These are phyloP conservation scores for Apostichopus californicus DNA, from an alignment of 35 echinoderm and acorn worm genomes.

Conservation along the genomic window DNA sequence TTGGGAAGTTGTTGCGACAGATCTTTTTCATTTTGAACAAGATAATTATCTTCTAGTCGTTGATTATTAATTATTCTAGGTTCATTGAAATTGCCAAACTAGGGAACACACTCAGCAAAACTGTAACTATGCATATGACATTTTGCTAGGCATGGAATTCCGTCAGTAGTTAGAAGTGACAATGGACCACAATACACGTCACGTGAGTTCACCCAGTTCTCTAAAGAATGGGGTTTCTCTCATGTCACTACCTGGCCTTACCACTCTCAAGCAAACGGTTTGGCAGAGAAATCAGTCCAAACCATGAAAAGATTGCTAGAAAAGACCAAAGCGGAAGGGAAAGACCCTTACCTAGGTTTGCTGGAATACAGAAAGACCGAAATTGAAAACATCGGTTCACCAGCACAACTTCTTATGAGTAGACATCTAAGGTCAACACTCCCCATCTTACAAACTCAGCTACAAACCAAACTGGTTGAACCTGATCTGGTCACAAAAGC, in stretches of 20 bases:
- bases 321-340: slow-evolving; percentile 7
- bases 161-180: slow-evolving; percentile 39
- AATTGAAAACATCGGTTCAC: slow-evolving; percentile 21
- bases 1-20: slow-evolving; percentile 24
- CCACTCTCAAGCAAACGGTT: slow-evolving; percentile 36
- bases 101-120: slow-evolving; percentile 46
- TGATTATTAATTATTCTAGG: slow-evolving; percentile 21
- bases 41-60: slow-evolving; percentile 36
- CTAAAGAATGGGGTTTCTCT: slow-evolving; percentile 7
- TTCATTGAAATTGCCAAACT: not conserved
- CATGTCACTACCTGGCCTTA: slow-evolving; percentile 40
- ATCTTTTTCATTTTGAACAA: slow-evolving; percentile 34
- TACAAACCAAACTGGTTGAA: slow-evolving; percentile 16
- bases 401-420: slow-evolving; percentile 13
- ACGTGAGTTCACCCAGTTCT: slow-evolving; percentile 22
- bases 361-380: slow-evolving; percentile 29
- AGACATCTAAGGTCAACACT: not conserved
- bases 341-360: slow-evolving; percentile 37
- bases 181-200: slow-evolving; percentile 53
- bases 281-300: slow-evolving; percentile 48
- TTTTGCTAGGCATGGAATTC: slow-evolving; percentile 62
- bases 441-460: not conserved
- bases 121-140: slow-evolving; percentile 42
- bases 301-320: slow-evolving; percentile 2
- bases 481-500: not conserved